Conservation (phyloP, 2,113 vertebrate species). For the human region DNA sequence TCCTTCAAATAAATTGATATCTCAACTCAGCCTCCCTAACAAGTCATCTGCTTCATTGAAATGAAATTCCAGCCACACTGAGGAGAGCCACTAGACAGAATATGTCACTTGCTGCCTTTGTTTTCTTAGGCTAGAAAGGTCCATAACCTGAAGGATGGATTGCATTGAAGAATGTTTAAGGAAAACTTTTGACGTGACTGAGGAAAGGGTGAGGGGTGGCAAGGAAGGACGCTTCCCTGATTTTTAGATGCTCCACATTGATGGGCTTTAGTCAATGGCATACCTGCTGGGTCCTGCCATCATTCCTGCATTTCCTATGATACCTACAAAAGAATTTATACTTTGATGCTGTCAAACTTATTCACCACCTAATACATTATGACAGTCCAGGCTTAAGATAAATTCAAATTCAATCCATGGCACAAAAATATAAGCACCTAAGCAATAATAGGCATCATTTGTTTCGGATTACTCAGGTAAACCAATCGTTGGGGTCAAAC, state of each 20-base stretch:
- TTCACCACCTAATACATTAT: neutral
- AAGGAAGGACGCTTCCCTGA: neutral
- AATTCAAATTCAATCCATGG: neutral
- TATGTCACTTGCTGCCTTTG: slow-evolving; percentile 49
- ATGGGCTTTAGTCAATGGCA: neutral
- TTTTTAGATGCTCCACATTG: neutral
- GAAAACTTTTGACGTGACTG: neutral
- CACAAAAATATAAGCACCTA: neutral
- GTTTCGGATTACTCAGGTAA: neutral
- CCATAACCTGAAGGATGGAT: neutral
- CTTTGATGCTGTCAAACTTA: neutral
- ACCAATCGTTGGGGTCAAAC: neutral
- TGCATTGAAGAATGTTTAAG: neutral
- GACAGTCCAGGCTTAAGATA: neutral
- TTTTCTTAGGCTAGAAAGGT: slow-evolving; percentile 3
- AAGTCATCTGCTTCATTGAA: slow-evolving; percentile 57
- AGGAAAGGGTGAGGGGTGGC: neutral
- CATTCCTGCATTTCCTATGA: neutral
- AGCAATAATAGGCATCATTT: neutral
- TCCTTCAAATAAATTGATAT: slow-evolving; percentile 50
- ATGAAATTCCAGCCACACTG: slow-evolving; percentile 54
- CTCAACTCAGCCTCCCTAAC: slow-evolving; percentile 18
- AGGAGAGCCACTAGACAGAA: neutral
- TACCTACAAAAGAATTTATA: neutral
- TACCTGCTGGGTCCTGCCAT: neutral